These are phyloP conservation scores for Cecidostiba fungosa DNA, from an alignment of 2,888 invertebrate genomes.

Conservation along the genomic window DNA sequence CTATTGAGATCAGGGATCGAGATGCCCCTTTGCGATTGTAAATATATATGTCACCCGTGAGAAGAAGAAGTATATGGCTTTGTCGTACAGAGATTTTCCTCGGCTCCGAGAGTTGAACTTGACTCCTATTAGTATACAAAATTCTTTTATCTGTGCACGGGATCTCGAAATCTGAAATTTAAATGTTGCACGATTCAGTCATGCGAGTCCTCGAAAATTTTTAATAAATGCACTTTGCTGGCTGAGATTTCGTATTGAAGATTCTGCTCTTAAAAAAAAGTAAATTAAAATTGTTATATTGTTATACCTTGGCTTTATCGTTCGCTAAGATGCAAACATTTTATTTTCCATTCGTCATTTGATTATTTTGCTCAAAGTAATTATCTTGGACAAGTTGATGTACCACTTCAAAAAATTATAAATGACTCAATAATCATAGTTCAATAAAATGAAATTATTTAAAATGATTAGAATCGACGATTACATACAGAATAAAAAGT, in stretches of 20 bases:
- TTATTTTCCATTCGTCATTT: background rate
- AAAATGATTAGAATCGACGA: background rate
- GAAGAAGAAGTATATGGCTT: constrained; percentile 16
- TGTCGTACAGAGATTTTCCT: background rate
- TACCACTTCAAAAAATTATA: background rate
- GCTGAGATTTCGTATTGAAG: background rate
- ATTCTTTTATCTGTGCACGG: background rate
- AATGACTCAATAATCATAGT: background rate
- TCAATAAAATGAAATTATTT: background rate
- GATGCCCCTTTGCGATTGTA: constrained; percentile 23
- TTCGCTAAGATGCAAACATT: no score
- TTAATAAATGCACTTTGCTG: constrained; percentile 4
- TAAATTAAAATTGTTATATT: no score
- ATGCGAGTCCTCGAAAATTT: background rate
- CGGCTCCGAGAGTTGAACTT: background rate
- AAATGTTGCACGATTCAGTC: background rate
- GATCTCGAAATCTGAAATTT: constrained; percentile 37
- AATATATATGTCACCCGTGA: background rate
- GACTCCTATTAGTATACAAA: background rate
- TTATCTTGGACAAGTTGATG: background rate
- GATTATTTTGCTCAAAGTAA: background rate
- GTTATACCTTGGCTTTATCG: background rate
- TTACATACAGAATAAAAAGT: background rate
- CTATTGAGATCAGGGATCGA: constrained; percentile 56
- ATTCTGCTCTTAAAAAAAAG: background rate